Evolutionary conservation across 2,888 invertebrate genomes (phyloP).

Genomic region (Eristalis arbustorum): DNA sequence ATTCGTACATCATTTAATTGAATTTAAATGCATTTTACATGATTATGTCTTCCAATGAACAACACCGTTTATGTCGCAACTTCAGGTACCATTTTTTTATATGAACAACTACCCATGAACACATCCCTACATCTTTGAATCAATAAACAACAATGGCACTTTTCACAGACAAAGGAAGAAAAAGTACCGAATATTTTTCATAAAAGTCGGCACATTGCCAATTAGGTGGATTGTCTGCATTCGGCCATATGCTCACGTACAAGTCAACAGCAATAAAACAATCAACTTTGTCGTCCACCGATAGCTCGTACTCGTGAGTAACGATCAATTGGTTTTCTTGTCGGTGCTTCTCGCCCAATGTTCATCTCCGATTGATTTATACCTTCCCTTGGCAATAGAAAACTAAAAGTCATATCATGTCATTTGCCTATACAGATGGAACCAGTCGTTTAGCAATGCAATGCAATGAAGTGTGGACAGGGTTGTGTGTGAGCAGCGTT

Average conservation of each 20-base stretch:
- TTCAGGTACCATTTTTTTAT: background rate
- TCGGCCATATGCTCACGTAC: background rate
- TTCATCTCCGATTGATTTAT: background rate
- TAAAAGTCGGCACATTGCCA: background rate
- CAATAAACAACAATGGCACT: background rate
- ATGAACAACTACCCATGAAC: background rate
- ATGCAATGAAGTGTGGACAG: background rate
- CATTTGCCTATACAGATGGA: background rate
- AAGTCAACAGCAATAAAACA: background rate
- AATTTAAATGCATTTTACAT: too few relatives aligned
- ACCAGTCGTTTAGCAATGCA: background rate
- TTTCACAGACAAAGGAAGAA: background rate
- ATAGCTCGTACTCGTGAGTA: background rate
- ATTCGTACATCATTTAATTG: too few relatives aligned
- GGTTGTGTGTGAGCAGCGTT: background rate
- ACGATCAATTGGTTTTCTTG: background rate
- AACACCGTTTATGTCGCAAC: background rate
- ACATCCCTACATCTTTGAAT: background rate
- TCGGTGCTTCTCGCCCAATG: background rate
- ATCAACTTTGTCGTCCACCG: background rate
- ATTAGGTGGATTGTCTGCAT: background rate
- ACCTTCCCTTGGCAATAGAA: background rate
- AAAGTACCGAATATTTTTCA: background rate
- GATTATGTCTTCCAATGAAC: background rate
- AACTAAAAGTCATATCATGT: background rate